These are phyloP conservation scores for Macroteleia sp. DNA, from an alignment of 2,888 invertebrate genomes.

Conservation along the genomic window DNA sequence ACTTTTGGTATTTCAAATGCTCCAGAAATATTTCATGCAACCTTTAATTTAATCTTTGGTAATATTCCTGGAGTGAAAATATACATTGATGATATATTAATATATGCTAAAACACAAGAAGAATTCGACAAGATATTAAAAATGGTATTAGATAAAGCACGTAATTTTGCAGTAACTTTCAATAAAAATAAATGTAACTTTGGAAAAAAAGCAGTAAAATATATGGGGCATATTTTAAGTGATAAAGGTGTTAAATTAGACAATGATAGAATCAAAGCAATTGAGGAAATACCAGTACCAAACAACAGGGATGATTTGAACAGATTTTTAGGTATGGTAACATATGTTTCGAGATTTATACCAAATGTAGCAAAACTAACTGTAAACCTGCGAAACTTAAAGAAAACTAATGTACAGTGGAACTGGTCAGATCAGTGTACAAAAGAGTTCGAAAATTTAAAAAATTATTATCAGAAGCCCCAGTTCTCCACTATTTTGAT, in stretches of 20 bases:
- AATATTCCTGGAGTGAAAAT: constrained; percentile 66
- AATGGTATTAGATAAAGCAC: constrained; percentile 57
- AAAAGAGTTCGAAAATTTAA: constrained; percentile 62
- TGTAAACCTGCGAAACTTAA: constrained; percentile 60
- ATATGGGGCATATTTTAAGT: constrained; percentile 42
- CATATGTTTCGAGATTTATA: constrained; percentile 71
- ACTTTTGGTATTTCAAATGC: constrained; percentile 71
- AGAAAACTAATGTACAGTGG: constrained; percentile 66
- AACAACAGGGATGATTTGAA: constrained; percentile 27
- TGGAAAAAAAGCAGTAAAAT: not conserved
- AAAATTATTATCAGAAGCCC: constrained; percentile 44
- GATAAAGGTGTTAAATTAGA: constrained; percentile 39
- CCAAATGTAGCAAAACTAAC: constrained; percentile 66
- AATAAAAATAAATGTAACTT: constrained; percentile 56
- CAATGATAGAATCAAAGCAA: constrained; percentile 53
- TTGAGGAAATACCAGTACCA: constrained; percentile 32
- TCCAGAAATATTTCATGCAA: constrained; percentile 71
- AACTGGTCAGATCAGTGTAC: constrained; percentile 69
- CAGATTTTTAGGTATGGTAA: constrained; percentile 66
- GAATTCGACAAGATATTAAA: constrained; percentile 36
- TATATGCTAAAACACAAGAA: not conserved
- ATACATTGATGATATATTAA: constrained; percentile 72
- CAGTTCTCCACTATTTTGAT: constrained; percentile 50
- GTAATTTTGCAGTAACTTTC: constrained; percentile 38
- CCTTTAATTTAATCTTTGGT: constrained; percentile 65